Evolutionary conservation across 2,113 vertebrate genomes (phyloP), one percentile per base, ranked within the genome.

Genomic region (Tylochromis polylepis): DNA sequence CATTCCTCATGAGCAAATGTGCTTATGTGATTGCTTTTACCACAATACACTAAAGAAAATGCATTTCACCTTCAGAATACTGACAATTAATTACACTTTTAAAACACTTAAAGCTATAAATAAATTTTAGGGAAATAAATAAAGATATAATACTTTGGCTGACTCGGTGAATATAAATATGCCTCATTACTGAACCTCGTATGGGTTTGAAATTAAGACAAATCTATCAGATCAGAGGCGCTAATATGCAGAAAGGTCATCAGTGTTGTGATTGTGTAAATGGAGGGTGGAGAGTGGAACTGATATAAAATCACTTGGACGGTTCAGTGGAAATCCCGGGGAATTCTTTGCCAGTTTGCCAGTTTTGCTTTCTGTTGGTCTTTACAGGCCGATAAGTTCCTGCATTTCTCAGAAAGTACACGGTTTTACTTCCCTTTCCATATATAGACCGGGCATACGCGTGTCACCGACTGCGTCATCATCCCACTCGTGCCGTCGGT

Each of bases 281-380:
- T 77, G 16, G 18, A 2, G 36, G n/a, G n/a, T n/a, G 41, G 41
- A 43, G 12, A 49, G 41, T 49, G 0, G 70, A 75, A 51, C 15
- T 51, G 24, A 20, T 12, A 20, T 0, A 12, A 75, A 81, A 88
- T 46, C 27, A 27, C 38, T 75, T 14, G 16, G 0, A 51, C 5
- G 20, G 27, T 55, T 5, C 6, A n/a, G 3, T n/a, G 87, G 87
- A 82, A 85, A 85, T 3, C 38, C 67, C 5, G 16, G 90, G 79
- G 34, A 43, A n/a, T 91, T 16, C 36, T 59, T 18, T n/a, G n/a
- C n/a, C n/a, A 2, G 2, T 5, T 6, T 1, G 0, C 7, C 10
- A 27, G 8, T 93, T 94, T 93, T 88, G 36, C 79, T 94, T 94
- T 93, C 92, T 85, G 56, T 87, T 90, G 4, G 1, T 12, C 27